phyloP scores from a whole-genome alignment of 1,140 invertebrate species.

The Campoletis sonorensis region DNA sequence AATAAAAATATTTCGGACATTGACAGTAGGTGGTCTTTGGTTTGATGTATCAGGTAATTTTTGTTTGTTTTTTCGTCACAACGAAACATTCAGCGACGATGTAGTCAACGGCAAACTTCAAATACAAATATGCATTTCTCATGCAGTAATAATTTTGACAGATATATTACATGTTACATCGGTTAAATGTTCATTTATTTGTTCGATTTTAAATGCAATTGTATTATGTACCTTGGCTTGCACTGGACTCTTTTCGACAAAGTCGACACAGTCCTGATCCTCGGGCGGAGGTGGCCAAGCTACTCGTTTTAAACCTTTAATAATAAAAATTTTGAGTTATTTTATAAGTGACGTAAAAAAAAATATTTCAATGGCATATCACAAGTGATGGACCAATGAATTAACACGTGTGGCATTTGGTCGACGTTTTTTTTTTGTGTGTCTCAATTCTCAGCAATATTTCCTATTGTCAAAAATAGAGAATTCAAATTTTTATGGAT shows the following conservation, averaged over 20 bases:
- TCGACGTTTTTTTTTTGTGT: too few species aligned
- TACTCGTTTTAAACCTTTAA: constrained; percentile 85
- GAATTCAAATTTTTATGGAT: too few species aligned
- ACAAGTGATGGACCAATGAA: too few species aligned
- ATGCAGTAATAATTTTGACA: constrained; percentile 1
- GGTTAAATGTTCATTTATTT: constrained; percentile 1
- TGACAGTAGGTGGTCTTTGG: constrained; percentile 10
- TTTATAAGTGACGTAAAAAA: neutral
- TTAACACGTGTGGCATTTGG: too few species aligned
- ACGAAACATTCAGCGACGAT: constrained; percentile 4
- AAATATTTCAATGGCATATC: too few species aligned
- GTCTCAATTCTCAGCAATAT: too few species aligned
- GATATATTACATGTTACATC: neutral
- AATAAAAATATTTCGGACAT: too few species aligned
- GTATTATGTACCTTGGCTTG: constrained; percentile 76
- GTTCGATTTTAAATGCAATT: constrained; percentile 20
- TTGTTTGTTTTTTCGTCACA: constrained; percentile 4
- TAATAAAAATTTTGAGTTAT: neutral
- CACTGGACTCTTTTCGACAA: constrained; percentile 76
- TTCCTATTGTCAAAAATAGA: too few species aligned
- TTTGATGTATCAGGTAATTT: neutral
- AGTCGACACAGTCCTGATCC: constrained; percentile 74
- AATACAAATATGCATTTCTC: neutral
- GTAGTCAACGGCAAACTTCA: constrained; percentile 32
- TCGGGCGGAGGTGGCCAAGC: constrained; percentile 89